Evolutionary conservation across 1,140 invertebrate species (phyloP).

Genomic region (Euura saliciscinereae): DNA sequence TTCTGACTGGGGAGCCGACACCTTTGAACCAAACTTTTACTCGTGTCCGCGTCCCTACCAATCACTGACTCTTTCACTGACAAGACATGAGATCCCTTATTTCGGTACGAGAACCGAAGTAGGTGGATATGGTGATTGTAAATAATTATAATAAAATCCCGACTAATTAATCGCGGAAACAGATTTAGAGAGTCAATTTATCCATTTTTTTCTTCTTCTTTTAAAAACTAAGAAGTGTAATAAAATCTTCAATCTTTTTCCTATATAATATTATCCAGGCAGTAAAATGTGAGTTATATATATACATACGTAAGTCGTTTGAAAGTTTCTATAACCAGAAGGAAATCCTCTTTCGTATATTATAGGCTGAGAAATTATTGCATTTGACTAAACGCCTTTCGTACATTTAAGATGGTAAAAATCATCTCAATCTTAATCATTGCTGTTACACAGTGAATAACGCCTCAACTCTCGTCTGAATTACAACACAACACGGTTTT

Average conservation of each 20-base stretch:
- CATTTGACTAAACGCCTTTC: too few relatives aligned
- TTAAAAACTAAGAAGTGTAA: neutral
- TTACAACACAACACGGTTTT: too few relatives aligned
- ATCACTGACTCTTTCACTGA: neutral
- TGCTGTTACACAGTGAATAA: too few relatives aligned
- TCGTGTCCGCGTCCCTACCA: neutral
- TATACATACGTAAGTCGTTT: neutral
- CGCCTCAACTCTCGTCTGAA: too few relatives aligned
- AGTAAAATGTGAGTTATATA: too few relatives aligned
- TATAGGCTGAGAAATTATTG: neutral
- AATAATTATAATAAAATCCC: neutral
- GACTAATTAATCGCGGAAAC: neutral
- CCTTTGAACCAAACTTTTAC: conserved; percentile 7
- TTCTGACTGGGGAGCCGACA: neutral
- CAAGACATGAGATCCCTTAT: neutral
- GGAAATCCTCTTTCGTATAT: neutral
- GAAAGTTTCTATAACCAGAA: neutral
- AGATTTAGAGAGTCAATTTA: neutral
- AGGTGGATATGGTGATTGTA: neutral
- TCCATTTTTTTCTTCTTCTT: neutral
- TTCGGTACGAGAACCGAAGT: neutral
- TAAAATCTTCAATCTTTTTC: neutral
- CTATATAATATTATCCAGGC: neutral
- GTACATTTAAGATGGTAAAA: too few relatives aligned
- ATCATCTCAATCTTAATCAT: too few relatives aligned